Evolutionary conservation across 1,140 invertebrate genomes (phyloP), one percentile per base, ranked within the genome.

Genomic region (Zaprionus camerounensis): DNA sequence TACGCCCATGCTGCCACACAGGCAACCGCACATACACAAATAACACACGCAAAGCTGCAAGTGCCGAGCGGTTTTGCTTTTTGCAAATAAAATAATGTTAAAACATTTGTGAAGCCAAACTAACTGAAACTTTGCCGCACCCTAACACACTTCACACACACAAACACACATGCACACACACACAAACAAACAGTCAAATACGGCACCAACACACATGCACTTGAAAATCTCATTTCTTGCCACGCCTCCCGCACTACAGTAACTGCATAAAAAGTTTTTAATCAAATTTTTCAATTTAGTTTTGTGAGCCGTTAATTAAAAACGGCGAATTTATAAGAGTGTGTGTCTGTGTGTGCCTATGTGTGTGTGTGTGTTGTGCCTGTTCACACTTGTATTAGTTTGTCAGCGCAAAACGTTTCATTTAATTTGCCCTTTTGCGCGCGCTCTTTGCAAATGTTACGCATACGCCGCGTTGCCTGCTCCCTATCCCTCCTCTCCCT

Each of bases 261-360:
- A 73, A 65, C 68, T 58, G 63, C 56, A 70, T 72, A 76, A 72
- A 75, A 90, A 90, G 69, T 90, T 90, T 90, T 90, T 90, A 90
- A 90, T 90, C 85, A 90, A 90, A 90, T 90, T 90, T 88, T 90
- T 85, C 81, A 90, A 90, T 90, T 85, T 90, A 80, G 76, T 78
- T 90, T 71, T 71, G 70, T 83, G 67, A 80, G 78, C 84, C 80
- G 85, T 90, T 90, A 90, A 90, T 90, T 90, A 90, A 90, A 87
- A 90, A 67, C 58, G 53, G 75, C 66, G 67, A 77, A 69, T 46
- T 78, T 17, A 13, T 31, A 57, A 51, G 17, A 17, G 17, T 1
- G 20, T 20, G 20, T 20, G 20, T 1, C 1, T 20, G 20, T 20
- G 20, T 20, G 20, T 20, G 20, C 1, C 20, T 20, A 1, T 20